Conservation (phyloP, 2,797 vertebrate genomes). For the Avahi laniger region DNA sequence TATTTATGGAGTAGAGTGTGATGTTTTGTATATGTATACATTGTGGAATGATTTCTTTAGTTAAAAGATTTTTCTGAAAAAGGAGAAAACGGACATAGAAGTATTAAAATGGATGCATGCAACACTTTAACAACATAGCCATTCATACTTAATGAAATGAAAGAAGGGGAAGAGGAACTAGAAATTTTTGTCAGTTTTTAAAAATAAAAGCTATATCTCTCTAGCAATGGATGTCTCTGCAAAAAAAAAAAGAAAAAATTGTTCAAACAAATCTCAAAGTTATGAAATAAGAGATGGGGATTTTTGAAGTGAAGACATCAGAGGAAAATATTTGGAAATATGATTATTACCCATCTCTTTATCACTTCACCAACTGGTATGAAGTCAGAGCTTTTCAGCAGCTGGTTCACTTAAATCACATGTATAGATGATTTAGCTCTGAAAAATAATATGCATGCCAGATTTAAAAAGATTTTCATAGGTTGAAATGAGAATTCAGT, state of each 20-base stretch:
- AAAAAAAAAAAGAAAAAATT: conserved; percentile 15
- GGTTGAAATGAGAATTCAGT: background rate
- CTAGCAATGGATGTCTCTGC: background rate
- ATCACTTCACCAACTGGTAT: background rate
- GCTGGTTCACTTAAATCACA: background rate
- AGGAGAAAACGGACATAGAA: background rate
- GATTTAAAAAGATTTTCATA: background rate
- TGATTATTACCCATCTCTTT: background rate
- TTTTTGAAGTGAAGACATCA: conserved; percentile 10
- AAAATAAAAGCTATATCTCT: conserved; percentile 4
- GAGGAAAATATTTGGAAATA: conserved; percentile 6
- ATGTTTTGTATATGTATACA: background rate
- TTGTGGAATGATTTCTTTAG: background rate
- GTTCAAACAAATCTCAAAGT: conserved; percentile 31
- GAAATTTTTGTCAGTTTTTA: background rate
- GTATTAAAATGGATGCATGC: background rate
- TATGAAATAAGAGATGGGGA: conserved; percentile 13
- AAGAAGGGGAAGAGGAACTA: background rate
- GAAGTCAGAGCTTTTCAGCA: conserved; percentile 23
- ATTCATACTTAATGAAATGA: conserved; percentile 6
- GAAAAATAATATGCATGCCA: background rate
- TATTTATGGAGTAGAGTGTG: background rate
- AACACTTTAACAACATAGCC: background rate
- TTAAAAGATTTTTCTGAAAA: background rate
- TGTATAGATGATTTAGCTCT: conserved; percentile 12